Percentiles rank a stretch among this genome's conserved stretches.
These are phyloP conservation scores for Taxidea taxus DNA, from an alignment of 2,113 vertebrate species.

Conservation along the genomic window DNA sequence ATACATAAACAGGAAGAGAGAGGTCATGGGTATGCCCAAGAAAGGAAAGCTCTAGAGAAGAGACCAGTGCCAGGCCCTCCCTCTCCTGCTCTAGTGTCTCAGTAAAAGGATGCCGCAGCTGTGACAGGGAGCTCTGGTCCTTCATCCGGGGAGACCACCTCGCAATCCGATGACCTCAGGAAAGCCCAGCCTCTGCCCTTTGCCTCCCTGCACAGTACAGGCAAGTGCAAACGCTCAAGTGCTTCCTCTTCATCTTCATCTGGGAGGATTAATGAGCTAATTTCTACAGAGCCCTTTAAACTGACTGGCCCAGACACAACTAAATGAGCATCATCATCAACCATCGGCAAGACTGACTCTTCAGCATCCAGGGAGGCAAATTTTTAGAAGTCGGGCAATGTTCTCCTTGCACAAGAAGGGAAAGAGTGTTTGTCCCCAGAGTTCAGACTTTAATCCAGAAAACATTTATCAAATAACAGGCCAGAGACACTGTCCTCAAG, in stretches of 20 bases:
- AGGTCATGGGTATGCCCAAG: background rate
- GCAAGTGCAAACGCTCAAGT: background rate
- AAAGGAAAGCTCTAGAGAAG: background rate
- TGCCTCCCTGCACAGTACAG: background rate
- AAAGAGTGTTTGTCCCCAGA: background rate
- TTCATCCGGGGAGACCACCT: background rate
- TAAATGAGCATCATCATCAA: conserved; percentile 28
- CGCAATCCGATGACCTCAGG: background rate
- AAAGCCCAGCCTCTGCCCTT: background rate
- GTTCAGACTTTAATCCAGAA: background rate
- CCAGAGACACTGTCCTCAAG: background rate
- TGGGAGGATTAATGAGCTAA: conserved; percentile 56
- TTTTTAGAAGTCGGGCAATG: background rate
- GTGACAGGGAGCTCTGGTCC: background rate
- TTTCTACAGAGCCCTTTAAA: conserved; percentile 61
- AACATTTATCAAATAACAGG: background rate
- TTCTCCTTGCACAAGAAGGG: background rate
- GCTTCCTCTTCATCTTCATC: conserved; percentile 46
- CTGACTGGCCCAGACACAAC: conserved; percentile 52
- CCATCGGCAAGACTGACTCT: conserved; percentile 15
- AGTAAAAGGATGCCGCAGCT: background rate
- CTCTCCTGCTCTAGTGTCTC: background rate
- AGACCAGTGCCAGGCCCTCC: background rate
- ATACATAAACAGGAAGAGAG: background rate
- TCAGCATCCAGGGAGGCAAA: background rate